Evolutionary conservation across 2,113 vertebrate genomes (phyloP).

Genomic region (Sylvietta virens): DNA sequence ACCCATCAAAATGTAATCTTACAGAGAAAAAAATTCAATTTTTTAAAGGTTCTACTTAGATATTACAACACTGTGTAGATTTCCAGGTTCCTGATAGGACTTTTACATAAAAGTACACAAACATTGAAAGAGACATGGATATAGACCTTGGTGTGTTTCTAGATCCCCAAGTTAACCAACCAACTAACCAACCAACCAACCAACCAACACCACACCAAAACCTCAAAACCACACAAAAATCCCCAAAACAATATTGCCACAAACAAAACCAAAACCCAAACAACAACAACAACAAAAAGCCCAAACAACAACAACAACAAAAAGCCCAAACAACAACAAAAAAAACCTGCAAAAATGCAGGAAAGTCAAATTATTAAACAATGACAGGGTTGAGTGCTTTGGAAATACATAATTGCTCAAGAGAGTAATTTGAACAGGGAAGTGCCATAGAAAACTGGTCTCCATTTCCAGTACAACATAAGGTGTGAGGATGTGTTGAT

Average conservation of each 20-base stretch:
- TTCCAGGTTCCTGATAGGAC: neutral
- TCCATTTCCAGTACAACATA: neutral
- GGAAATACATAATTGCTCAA: neutral
- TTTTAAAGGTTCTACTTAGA: neutral
- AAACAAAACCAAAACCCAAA: too few relatives aligned
- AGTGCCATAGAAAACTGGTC: neutral
- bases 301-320: neutral
- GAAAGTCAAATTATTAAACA: neutral
- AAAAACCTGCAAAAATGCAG: neutral
- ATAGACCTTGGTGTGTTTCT: neutral
- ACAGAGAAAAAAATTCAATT: neutral
- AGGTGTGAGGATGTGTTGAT: neutral
- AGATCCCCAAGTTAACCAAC: neutral
- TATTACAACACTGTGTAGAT: neutral
- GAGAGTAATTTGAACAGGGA: neutral
- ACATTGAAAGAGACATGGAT: neutral
- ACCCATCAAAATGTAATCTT: neutral
- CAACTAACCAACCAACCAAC: neutral
- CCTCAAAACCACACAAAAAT: neutral
- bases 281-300: too few relatives aligned
- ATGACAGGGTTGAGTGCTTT: neutral
- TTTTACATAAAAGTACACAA: neutral
- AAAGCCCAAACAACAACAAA: neutral
- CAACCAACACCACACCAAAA: neutral
- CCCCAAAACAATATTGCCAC: neutral